Evolutionary conservation across 2,888 invertebrate genomes (phyloP).

Genomic region (Elysia crispata): DNA sequence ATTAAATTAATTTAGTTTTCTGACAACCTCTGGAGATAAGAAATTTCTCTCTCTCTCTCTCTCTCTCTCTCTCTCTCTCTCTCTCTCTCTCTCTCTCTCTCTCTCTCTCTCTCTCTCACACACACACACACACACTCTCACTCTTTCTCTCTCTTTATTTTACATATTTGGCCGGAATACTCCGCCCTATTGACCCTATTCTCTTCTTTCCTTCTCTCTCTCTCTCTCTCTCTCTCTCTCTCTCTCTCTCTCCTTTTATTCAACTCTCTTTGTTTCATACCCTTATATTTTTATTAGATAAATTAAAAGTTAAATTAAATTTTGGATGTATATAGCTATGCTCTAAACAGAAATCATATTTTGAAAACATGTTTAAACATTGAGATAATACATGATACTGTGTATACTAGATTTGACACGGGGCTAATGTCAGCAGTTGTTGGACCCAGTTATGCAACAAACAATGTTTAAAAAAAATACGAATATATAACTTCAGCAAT

Average conservation of each 20-base stretch:
- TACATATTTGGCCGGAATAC: neutral
- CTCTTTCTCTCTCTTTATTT: conserved; percentile 16
- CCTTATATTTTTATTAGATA: neutral
- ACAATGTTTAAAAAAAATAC: too few species aligned
- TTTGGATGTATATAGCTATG: neutral
- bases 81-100: conserved; percentile 31
- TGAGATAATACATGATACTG: neutral
- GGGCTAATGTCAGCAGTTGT: too few species aligned
- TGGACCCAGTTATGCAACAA: too few species aligned
- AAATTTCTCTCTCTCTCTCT: neutral
- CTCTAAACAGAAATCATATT: neutral
- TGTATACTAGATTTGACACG: neutral
- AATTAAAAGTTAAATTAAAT: neutral
- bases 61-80: conserved; percentile 20
- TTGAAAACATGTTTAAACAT: neutral
- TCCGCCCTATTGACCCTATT: neutral
- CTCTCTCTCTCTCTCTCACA: neutral
- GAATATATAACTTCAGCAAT: too few species aligned
- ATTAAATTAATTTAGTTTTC: neutral
- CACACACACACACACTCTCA: conserved; percentile 10
- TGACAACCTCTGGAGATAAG: conserved; percentile 1
- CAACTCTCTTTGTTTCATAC: neutral
- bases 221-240: conserved; percentile 30
- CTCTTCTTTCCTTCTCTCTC: conserved; percentile 1
- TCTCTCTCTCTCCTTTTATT: neutral